A percentile compares a stretch with the other conserved stretches of the same genome.
These are phyloP conservation scores for Poeciliopsis gracilis DNA, from an alignment of 2,797 vertebrate genomes.

Conservation along the genomic window DNA sequence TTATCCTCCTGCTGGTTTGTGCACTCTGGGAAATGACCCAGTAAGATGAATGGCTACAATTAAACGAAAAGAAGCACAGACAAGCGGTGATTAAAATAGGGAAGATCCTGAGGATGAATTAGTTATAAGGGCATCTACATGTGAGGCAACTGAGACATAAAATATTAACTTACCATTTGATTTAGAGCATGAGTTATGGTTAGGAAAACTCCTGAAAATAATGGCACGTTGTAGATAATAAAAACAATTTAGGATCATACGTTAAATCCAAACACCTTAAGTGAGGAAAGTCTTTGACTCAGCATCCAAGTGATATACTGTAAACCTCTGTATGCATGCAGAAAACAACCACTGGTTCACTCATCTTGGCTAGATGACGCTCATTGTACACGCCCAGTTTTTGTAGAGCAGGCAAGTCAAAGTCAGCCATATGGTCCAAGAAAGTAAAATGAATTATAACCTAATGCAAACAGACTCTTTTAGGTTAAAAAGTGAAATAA, in stretches of 20 bases:
- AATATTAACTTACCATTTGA: constrained; percentile 77
- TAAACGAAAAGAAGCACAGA: constrained; percentile 37
- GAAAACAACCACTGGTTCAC: constrained; percentile 50
- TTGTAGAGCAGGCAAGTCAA: constrained; percentile 51
- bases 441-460: constrained; percentile 34
- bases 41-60: constrained; percentile 37
- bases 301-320: constrained; percentile 22
- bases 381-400: constrained; percentile 73
- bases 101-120: constrained; percentile 76
- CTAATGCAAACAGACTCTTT: constrained; percentile 4
- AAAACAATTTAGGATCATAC: constrained; percentile 1
- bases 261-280: constrained; percentile 22
- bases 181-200: constrained; percentile 59
- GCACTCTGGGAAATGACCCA: constrained; percentile 23
- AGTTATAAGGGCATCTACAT: constrained; percentile 79
- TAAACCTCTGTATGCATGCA: constrained; percentile 49
- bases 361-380: constrained; percentile 52
- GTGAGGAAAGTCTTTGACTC: constrained; percentile 41
- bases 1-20: constrained; percentile 30
- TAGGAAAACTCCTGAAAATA: constrained; percentile 51
- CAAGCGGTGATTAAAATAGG: constrained; percentile 58
- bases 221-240: not conserved
- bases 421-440: constrained; percentile 41
- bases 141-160: constrained; percentile 74
- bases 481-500: constrained; percentile 27